Conservation (phyloP, 30 jellyfish, hydroid and myxozoan species). For the Hydra vulgaris region DNA sequence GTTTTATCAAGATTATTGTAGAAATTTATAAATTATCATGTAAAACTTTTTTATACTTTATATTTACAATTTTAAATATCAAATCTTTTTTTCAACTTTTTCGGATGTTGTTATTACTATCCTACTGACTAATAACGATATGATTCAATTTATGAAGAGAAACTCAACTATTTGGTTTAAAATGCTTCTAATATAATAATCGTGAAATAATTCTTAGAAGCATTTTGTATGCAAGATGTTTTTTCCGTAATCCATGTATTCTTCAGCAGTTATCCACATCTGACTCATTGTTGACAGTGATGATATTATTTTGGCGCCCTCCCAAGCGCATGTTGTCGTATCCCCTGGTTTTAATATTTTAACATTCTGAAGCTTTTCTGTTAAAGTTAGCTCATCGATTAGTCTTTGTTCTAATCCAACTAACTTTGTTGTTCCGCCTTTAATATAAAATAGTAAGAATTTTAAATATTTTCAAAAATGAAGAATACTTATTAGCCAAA, state of each 20-base stretch:
- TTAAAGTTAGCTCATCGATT: constrained; percentile 26
- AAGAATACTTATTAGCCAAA: background rate
- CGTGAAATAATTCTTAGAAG: constrained; percentile 27
- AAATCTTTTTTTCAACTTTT: too few relatives aligned
- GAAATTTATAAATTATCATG: too few relatives aligned
- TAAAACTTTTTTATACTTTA: too few relatives aligned
- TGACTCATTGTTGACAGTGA: constrained; percentile 40
- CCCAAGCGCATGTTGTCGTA: constrained; percentile 51
- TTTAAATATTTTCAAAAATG: background rate
- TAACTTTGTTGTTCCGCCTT: constrained; percentile 87
- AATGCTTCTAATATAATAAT: too few relatives aligned
- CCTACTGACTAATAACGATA: too few relatives aligned
- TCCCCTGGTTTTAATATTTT: background rate
- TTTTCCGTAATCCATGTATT: constrained; percentile 70
- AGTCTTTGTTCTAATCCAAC: constrained; percentile 57
- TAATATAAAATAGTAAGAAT: background rate
- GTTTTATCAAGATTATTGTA: too few relatives aligned
- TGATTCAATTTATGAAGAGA: too few relatives aligned
- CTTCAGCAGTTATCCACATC: constrained; percentile 72
- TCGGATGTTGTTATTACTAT: too few relatives aligned
- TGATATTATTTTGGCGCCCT: constrained; percentile 82
- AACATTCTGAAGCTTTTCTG: background rate
- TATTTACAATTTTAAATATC: too few relatives aligned
- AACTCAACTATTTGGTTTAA: too few relatives aligned
- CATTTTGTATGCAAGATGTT: constrained; percentile 77